Conservation (phyloP, 1,140 invertebrate species). For the Achatina immaculata region DNA sequence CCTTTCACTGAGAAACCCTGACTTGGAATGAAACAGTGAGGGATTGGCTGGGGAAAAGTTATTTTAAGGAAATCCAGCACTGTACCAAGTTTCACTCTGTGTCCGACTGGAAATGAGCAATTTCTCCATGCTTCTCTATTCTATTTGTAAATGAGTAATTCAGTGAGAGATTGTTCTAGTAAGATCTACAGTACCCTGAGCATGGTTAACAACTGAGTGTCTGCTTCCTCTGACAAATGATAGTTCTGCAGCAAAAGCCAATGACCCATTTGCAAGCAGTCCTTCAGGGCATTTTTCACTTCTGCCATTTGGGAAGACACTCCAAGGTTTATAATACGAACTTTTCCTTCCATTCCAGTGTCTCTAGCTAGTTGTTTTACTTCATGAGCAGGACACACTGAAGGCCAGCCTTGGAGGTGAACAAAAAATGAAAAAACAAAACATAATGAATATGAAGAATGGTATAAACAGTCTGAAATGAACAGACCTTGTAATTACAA, state of each 20-base stretch:
- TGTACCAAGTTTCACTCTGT: too few species aligned
- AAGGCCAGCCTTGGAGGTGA: conserved; percentile 52
- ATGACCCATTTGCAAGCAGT: conserved; percentile 64
- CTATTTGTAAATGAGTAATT: too few species aligned
- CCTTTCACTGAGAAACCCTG: too few species aligned
- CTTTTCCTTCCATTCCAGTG: conserved; percentile 65
- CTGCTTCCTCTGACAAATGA: conserved; percentile 60
- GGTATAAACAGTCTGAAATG: too few species aligned
- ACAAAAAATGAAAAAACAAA: neutral
- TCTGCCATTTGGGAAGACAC: conserved; percentile 56
- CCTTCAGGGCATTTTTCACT: conserved; percentile 58
- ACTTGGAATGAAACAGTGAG: too few species aligned
- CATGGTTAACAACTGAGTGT: conserved; percentile 53
- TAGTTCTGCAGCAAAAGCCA: conserved; percentile 69
- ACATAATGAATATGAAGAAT: neutral
- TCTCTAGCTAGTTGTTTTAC: conserved; percentile 65
- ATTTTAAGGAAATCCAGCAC: too few species aligned
- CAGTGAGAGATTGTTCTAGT: too few species aligned
- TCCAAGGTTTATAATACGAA: conserved; percentile 66
- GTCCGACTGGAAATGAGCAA: too few species aligned
- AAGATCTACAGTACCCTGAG: conserved; percentile 60
- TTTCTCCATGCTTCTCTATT: too few species aligned
- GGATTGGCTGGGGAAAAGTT: too few species aligned
- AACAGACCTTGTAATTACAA: too few species aligned
- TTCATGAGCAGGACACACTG: conserved; percentile 61